Base-by-base conservation (phyloP, 2,113 vertebrate genomes). In the Ascaphus truei region DNA sequence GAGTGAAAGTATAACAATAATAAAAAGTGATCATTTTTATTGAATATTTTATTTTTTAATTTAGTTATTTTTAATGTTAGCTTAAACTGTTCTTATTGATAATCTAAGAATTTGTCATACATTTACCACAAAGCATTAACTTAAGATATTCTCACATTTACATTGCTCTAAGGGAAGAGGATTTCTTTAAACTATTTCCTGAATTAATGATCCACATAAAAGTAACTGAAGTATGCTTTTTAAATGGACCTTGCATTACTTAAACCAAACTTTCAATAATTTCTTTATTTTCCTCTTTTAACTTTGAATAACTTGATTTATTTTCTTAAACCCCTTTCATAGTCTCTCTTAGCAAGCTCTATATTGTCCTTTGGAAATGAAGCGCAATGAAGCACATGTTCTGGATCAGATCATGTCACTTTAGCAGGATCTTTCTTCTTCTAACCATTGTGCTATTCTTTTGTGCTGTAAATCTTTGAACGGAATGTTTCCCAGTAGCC, bases 231-330 rank as follows among this genome's bases (percentile, higher is more conserved):
- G n/a, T 62, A 11, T 52, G 13, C 30, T 52, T 51, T 13, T 1
- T 26, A 51, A 64, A 51, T 64, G 47, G 52, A 18, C 43, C 60
- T 12, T 64, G 33, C 62, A 51, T 63, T 16, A 8, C 41, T 62
- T 62, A 23, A 48, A 16, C 18, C 16, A 48, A 22, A 23, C 43
- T 23, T 48, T 33, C 13, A 48, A 3, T 62, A 10, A 10, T 15
- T 16, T 47, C 41, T 50, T 30, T 62, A 29, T 22, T 62, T 47
- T 30, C 18, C 10, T 56, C 27, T 47, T 18, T 5, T 9, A 10
- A 48, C 16, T 48, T 10, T 47, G 15, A 50, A 20, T n/a, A n/a
- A 15, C 16, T 10, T 48, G 43, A 26, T 50, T 25, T 47, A 62
- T 62, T 47, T 31, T 45, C 26, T 7, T 50, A 7, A 36, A 58